phyloP scores from a whole-genome alignment of 2,797 vertebrate genomes.

The Sebastiscus albofasciatus region DNA sequence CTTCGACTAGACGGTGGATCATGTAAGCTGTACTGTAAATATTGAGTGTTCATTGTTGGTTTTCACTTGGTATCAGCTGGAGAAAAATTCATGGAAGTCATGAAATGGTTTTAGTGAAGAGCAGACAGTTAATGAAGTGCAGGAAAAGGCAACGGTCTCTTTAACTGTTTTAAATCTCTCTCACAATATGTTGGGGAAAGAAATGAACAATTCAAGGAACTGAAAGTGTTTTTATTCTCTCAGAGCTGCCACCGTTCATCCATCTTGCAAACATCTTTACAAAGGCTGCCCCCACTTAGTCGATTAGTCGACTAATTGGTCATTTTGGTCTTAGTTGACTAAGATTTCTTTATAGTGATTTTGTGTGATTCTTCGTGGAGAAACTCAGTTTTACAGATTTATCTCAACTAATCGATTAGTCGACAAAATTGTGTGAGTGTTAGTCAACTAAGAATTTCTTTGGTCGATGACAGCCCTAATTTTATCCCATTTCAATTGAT shows the following conservation, averaged over 20 bases:
- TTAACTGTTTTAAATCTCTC: neutral
- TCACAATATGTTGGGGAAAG: neutral
- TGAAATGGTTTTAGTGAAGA: neutral
- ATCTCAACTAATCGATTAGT: neutral
- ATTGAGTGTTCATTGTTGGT: neutral
- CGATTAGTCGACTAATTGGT: no score
- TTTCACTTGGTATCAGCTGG: neutral
- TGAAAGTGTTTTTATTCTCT: neutral
- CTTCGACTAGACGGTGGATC: neutral
- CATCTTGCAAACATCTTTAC: no score
- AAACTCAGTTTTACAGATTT: neutral
- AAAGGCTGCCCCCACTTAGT: no score
- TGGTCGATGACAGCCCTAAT: neutral
- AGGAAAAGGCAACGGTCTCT: neutral
- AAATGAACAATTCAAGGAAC: neutral
- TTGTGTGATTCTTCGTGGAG: no score
- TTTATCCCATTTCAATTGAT: slow-evolving; percentile 40
- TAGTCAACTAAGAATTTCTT: no score
- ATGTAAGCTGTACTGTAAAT: neutral
- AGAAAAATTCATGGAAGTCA: neutral
- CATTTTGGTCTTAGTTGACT: no score
- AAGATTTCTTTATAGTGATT: no score
- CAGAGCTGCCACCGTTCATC: neutral
- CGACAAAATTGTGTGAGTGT: no score
- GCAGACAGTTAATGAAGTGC: neutral